phyloP scores from a whole-genome alignment of 2,888 invertebrate species.

The Pseudococcus longispinus region DNA sequence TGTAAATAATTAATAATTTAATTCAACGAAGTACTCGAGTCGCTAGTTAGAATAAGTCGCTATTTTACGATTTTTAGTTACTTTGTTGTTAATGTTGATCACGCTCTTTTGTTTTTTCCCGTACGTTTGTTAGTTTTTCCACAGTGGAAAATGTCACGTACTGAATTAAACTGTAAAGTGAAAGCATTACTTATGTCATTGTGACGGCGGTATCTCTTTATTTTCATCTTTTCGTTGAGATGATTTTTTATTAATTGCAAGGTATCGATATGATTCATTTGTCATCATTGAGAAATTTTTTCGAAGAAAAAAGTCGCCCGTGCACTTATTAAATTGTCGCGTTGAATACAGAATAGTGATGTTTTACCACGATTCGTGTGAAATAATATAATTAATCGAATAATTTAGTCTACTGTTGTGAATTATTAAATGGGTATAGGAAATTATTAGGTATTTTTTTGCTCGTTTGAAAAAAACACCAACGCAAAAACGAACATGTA shows the following conservation, averaged over 20 bases:
- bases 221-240: neutral
- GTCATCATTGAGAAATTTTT: neutral
- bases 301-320: neutral
- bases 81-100: conserved; percentile 44
- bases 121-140: conserved; percentile 22
- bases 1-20: neutral
- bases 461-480: too few species aligned
- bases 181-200: conserved; percentile 52
- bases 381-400: too few species aligned
- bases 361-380: neutral
- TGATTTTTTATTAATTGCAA: neutral
- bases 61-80: neutral
- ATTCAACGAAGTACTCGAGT: neutral
- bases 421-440: too few species aligned
- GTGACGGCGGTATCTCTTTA: neutral
- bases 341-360: neutral
- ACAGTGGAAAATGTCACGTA: conserved; percentile 42
- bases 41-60: neutral
- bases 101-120: conserved; percentile 26
- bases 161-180: conserved; percentile 34
- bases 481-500: too few species aligned
- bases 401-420: too few species aligned
- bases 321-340: neutral
- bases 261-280: neutral
- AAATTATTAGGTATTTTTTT: too few species aligned